Conservation (phyloP, 2,797 vertebrate species). For the Adrianichthys oophorus region DNA sequence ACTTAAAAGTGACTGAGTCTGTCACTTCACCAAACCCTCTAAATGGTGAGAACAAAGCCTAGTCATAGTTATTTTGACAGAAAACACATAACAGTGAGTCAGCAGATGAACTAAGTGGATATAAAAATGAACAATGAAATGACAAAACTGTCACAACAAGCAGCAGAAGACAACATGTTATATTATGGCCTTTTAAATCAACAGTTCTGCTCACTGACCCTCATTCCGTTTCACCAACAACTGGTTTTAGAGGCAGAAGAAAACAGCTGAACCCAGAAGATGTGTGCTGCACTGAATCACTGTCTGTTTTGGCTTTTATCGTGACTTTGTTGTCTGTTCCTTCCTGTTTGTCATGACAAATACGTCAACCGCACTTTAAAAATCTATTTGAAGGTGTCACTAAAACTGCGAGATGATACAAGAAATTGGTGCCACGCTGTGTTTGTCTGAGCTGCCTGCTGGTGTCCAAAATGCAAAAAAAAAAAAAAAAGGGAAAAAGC, state of each 20-base stretch:
- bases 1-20: too few relatives aligned
- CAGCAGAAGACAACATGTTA: constrained; percentile 1
- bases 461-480: constrained; percentile 6
- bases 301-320: constrained; percentile 45
- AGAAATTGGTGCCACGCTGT: constrained; percentile 15
- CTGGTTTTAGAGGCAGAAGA: constrained; percentile 40
- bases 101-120: constrained; percentile 21
- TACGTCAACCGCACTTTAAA: constrained; percentile 31
- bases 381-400: constrained; percentile 31
- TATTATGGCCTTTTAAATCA: constrained; percentile 22
- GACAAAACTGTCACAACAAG: constrained; percentile 21
- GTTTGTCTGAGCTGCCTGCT: constrained; percentile 13
- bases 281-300: constrained; percentile 39
- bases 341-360: constrained; percentile 19
- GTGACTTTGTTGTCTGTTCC: constrained; percentile 27
- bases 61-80: constrained; percentile 7
- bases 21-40: constrained; percentile 10
- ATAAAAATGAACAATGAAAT: constrained; percentile 13
- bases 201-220: constrained; percentile 30
- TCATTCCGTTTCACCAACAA: constrained; percentile 37
- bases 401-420: constrained; percentile 20
- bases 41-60: constrained; percentile 10
- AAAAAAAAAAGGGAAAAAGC: neutral
- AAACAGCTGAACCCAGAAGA: constrained; percentile 33
- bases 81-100: constrained; percentile 12